Percentiles rank a stretch among this genome's conserved stretches.
These are phyloP conservation scores for Gobius niger DNA, from an alignment of 2,113 vertebrate genomes.

Conservation along the genomic window DNA sequence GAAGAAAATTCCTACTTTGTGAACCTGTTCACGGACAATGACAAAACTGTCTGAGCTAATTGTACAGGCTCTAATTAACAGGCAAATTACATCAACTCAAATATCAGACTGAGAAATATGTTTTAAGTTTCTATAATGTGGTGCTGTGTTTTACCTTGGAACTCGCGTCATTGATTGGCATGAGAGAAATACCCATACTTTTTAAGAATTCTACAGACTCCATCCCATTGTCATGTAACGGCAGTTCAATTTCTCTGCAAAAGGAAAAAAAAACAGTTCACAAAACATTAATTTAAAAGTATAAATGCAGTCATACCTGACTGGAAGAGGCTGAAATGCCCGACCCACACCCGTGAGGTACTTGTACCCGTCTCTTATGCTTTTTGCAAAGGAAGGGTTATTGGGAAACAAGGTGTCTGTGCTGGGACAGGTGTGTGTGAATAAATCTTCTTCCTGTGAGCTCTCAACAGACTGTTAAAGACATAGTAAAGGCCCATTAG, in stretches of 20 bases:
- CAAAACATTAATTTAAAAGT: background rate
- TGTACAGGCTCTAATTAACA: too few species aligned
- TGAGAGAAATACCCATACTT: slow-evolving; percentile 82
- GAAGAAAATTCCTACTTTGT: too few species aligned
- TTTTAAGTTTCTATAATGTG: background rate
- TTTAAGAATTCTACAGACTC: slow-evolving; percentile 81
- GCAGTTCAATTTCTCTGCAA: slow-evolving; percentile 76
- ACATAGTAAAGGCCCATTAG: background rate
- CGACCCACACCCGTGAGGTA: slow-evolving; percentile 79
- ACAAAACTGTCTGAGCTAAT: too few species aligned
- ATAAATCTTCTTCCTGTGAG: slow-evolving; percentile 68
- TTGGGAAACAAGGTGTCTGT: slow-evolving; percentile 80
- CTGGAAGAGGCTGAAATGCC: slow-evolving; percentile 59
- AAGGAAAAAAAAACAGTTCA: background rate
- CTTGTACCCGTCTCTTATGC: slow-evolving; percentile 80
- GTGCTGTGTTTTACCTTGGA: slow-evolving; percentile 41
- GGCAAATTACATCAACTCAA: too few species aligned
- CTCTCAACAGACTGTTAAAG: slow-evolving; percentile 38
- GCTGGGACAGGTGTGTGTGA: slow-evolving; percentile 80
- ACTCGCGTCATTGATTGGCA: slow-evolving; percentile 64
- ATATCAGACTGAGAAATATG: too few species aligned
- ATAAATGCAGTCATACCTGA: slow-evolving; percentile 55
- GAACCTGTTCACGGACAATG: too few species aligned
- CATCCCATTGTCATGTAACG: slow-evolving; percentile 74
- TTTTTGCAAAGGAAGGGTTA: slow-evolving; percentile 82